Base-by-base conservation (phyloP, 1,140 invertebrate species). In the Forficula auricularia region DNA sequence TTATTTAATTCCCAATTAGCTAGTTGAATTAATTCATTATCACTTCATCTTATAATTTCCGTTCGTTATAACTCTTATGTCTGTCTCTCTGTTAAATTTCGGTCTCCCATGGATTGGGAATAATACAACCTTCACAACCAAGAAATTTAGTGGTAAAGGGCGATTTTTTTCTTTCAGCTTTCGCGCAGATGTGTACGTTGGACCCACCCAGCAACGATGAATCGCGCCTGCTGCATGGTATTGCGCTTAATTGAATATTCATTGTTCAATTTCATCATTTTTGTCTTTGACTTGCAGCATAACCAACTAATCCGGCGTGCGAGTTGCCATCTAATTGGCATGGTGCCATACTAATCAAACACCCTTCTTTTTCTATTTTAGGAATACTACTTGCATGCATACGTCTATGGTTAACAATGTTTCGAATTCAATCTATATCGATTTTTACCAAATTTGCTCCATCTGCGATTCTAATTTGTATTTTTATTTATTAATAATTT, bases 171-270 rank as follows among this genome's bases (percentile, higher is more conserved):
- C 38, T 47, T 50, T 44, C 52, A 55, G 53, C 53, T 36, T 55
- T 55, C 43, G 47, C 49, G 41, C 53, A 54, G 45, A 54, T 55
- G 50, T 55, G 53, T 42, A 54, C 52, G 19, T 51, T 48, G 52
- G 52, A 52, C 40, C 46, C 48, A 31, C 45, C 45, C 27, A 44
- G 45, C 38, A 43, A 47, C 46, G 45, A 46, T 51, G 38, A 44
- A 35, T 30, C 44, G 36, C 27, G 40, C 27, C 38, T 40, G 14
- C 44, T 48, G 47, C 47, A 46, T 48, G 47, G 47, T 48, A 48
- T 32, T 42, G 37, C 45, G 15, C 40, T 39, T 38, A 19, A 36
- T 38, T 19, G 16, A 13, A 18, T 19, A 13, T 37, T 19, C 32
- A 15, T 38, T 16, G 14, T 27, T 37, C 16, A n/a, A 4, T 3